Percentiles rank a stretch among this genome's conserved stretches.
Evolutionary conservation across 2,888 invertebrate genomes (phyloP).

Genomic region (Carterocephalus palaemon): DNA sequence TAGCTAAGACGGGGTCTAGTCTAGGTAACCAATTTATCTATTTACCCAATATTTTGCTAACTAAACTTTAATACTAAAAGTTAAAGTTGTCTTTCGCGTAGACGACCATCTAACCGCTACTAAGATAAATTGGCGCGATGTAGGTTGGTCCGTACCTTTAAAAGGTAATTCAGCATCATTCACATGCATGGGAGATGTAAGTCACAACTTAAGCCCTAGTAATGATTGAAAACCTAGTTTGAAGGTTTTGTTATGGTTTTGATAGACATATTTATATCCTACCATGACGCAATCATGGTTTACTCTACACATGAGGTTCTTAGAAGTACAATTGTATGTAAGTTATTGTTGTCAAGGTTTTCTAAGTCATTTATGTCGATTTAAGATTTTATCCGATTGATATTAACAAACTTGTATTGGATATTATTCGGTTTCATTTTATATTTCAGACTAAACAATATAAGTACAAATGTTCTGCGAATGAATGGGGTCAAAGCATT

Average conservation of each 20-base stretch:
- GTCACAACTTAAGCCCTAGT: conserved; percentile 23
- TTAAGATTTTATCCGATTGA: conserved; percentile 16
- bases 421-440: too few species aligned
- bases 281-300: conserved; percentile 10
- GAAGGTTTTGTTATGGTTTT: conserved; percentile 33
- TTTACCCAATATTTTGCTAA: neutral
- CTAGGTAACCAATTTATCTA: neutral
- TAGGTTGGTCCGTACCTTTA: conserved; percentile 23
- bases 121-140: conserved; percentile 12
- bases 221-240: conserved; percentile 32
- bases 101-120: neutral
- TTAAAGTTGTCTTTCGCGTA: neutral
- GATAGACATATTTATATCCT: conserved; percentile 21
- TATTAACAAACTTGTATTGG: conserved; percentile 5
- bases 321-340: conserved; percentile 13
- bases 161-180: conserved; percentile 26
- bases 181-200: conserved; percentile 26
- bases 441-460: too few species aligned
- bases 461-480: too few species aligned
- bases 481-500: too few species aligned
- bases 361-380: conserved; percentile 8
- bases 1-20: conserved; percentile 26
- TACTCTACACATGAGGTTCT: conserved; percentile 15
- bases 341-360: conserved; percentile 20
- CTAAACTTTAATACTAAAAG: neutral